Conservation (phyloP, 2,797 vertebrate species). For the Zenarchopterus dispar region DNA sequence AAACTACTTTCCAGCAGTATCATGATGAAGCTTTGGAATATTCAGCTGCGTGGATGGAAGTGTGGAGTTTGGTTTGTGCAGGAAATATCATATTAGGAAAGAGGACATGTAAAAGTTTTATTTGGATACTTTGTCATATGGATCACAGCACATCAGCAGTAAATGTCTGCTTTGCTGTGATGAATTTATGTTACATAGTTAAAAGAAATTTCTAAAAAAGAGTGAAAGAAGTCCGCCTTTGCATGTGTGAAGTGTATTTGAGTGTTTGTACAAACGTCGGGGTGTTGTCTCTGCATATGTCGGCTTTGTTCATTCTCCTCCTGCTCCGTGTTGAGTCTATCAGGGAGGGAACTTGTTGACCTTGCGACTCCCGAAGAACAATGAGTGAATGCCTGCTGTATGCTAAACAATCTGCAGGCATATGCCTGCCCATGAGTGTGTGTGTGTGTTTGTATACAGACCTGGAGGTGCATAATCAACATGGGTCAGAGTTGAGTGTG, state of each 20-base stretch:
- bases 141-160: conserved; percentile 30
- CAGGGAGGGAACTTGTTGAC: conserved; percentile 70
- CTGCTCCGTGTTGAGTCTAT: conserved; percentile 58
- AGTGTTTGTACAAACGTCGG: conserved; percentile 1
- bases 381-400: conserved; percentile 61
- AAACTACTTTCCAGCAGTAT: conserved; percentile 3
- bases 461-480: conserved; percentile 53
- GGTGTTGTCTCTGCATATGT: conserved; percentile 12
- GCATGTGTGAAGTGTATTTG: conserved; percentile 10
- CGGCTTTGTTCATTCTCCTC: conserved; percentile 37
- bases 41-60: conserved; percentile 15
- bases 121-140: conserved; percentile 32
- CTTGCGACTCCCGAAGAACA: conserved; percentile 66
- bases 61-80: conserved; percentile 4
- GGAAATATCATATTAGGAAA: conserved; percentile 4
- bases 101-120: conserved; percentile 48
- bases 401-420: conserved; percentile 69
- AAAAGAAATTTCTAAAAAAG: neutral
- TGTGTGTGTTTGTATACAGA: conserved; percentile 17
- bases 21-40: conserved; percentile 4
- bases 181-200: conserved; percentile 28
- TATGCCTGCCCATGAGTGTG: conserved; percentile 25
- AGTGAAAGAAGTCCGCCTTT: neutral
- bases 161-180: conserved; percentile 33
- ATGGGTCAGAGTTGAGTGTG: conserved; percentile 21